Conservation (phyloP, 2,888 invertebrate species). For the Agonopterix alstromeriana region DNA sequence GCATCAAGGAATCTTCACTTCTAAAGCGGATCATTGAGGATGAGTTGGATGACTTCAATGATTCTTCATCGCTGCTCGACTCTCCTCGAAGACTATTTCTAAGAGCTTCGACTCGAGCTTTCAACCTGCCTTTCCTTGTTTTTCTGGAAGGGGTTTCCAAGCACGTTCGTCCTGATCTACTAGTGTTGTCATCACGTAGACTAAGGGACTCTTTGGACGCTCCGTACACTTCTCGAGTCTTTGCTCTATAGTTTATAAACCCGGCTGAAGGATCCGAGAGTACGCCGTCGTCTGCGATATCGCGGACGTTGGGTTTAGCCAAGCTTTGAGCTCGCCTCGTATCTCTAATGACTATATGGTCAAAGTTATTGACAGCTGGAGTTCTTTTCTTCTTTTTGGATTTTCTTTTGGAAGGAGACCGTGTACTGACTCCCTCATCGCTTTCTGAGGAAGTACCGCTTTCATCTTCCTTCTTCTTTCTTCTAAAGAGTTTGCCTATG, state of each 20-base stretch:
- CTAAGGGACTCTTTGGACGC: constrained; percentile 57
- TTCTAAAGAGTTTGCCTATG: constrained; percentile 85
- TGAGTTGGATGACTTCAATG: constrained; percentile 79
- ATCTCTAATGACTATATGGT: constrained; percentile 79
- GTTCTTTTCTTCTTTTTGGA: constrained; percentile 72
- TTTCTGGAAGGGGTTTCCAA: constrained; percentile 73
- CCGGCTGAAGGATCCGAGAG: constrained; percentile 77
- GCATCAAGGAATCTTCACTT: constrained; percentile 82
- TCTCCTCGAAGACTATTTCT: constrained; percentile 78
- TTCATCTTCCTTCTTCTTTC: constrained; percentile 83
- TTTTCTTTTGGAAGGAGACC: constrained; percentile 58
- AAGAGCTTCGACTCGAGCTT: constrained; percentile 81
- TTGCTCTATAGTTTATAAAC: constrained; percentile 59
- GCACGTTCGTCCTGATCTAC: constrained; percentile 58
- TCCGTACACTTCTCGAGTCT: constrained; percentile 47
- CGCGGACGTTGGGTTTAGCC: constrained; percentile 52
- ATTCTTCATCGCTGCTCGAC: constrained; percentile 85
- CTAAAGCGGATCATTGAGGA: constrained; percentile 81
- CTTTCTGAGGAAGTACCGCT: constrained; percentile 75
- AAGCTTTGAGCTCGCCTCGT: constrained; percentile 70
- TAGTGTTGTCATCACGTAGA: constrained; percentile 50
- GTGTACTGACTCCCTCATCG: constrained; percentile 60
- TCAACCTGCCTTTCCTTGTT: constrained; percentile 76
- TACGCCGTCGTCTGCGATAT: constrained; percentile 69
- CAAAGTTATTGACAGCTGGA: constrained; percentile 77